These are phyloP conservation scores for Anthoptus insignis DNA, from an alignment of 2,888 invertebrate species.

Conservation along the genomic window DNA sequence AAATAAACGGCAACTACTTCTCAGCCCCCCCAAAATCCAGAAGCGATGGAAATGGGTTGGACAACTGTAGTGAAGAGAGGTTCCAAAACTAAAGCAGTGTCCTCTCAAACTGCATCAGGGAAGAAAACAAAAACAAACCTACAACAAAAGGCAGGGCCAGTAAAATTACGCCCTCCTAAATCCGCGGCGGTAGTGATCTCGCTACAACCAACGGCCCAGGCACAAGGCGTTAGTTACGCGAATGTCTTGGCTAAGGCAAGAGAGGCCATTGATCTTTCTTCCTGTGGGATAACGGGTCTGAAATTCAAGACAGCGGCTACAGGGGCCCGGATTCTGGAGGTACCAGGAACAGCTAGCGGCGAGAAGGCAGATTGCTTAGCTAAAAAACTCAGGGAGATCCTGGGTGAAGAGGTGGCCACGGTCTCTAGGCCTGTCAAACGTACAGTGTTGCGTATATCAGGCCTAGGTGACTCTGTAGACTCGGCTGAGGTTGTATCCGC, in stretches of 20 bases:
- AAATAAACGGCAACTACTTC: neutral
- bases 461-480: no score
- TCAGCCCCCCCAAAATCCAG: neutral
- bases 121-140: no score
- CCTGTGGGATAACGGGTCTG: constrained; percentile 18
- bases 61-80: neutral
- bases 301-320: constrained; percentile 21
- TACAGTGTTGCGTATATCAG: no score
- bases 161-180: constrained; percentile 1
- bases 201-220: constrained; percentile 24
- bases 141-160: neutral
- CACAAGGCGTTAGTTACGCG: constrained; percentile 19
- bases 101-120: no score
- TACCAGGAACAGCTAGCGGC: constrained; percentile 20
- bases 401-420: no score
- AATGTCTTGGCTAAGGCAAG: constrained; percentile 1
- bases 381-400: constrained; percentile 14
- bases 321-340: constrained; percentile 39
- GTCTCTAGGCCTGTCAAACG: no score
- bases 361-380: constrained; percentile 39
- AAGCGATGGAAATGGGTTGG: neutral
- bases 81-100: neutral
- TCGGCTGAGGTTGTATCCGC: no score
- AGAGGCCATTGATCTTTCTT: constrained; percentile 4
- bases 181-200: neutral